A percentile compares a stretch with the other conserved stretches of the same genome.
Evolutionary conservation across 1,140 invertebrate species (phyloP).

Genomic region (Caenorhabditis inopinata): DNA sequence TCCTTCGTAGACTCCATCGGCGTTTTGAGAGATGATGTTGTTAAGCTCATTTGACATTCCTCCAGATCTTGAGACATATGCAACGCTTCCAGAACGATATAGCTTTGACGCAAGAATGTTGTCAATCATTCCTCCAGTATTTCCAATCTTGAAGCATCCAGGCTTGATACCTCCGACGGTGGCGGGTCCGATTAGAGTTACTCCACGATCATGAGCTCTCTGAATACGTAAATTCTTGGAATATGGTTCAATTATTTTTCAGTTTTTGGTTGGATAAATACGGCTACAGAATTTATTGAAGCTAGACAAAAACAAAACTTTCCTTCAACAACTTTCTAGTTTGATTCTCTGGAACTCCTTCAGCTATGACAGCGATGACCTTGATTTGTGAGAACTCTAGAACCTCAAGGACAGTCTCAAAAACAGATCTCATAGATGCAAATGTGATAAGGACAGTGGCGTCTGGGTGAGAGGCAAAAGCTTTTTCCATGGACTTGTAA

Average conservation of each 20-base stretch:
- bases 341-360: constrained; percentile 97
- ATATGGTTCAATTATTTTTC: too few species aligned
- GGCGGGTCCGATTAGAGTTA: constrained; percentile 90
- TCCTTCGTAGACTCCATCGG: constrained; percentile 82
- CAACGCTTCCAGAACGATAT: constrained; percentile 89
- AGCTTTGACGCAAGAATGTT: constrained; percentile 96
- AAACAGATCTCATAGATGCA: constrained; percentile 93
- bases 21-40: constrained; percentile 94
- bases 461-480: constrained; percentile 89
- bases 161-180: constrained; percentile 93
- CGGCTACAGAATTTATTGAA: too few species aligned
- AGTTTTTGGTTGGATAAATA: too few species aligned
- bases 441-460: constrained; percentile 98
- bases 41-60: constrained; percentile 99
- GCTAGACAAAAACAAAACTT: too few species aligned
- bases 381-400: constrained; percentile 86
- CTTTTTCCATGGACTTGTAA: constrained; percentile 95
- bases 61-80: constrained; percentile 95
- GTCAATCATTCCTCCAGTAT: constrained; percentile 99
- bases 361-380: constrained; percentile 96
- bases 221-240: too few species aligned
- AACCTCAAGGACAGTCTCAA: constrained; percentile 91
- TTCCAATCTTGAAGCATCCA: constrained; percentile 98
- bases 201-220: constrained; percentile 77
- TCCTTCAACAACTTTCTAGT: constrained; percentile 91